Conservation (phyloP, 2,888 invertebrate species). For the Vannuccia rotundouncinata region DNA sequence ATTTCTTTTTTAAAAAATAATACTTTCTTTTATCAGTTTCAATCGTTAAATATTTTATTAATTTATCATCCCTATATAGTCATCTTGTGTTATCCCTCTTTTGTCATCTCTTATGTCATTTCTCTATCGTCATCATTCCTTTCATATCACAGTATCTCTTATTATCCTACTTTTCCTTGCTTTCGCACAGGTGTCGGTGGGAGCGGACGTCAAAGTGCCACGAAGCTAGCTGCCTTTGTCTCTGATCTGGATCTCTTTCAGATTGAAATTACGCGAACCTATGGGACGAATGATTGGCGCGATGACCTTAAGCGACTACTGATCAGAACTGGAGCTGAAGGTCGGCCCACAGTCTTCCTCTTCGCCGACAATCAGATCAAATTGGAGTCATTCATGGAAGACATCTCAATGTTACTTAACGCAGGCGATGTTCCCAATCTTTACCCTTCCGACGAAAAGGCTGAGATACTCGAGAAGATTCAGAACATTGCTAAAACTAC, state of each 20-base stretch:
- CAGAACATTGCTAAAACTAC: conserved; percentile 33
- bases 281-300: conserved; percentile 53
- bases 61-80: no score
- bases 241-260: conserved; percentile 56
- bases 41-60: no score
- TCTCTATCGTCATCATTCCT: no score
- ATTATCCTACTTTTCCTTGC: no score
- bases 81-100: no score
- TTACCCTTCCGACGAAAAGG: conserved; percentile 56
- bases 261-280: conserved; percentile 56
- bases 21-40: no score
- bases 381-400: conserved; percentile 57
- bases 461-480: conserved; percentile 56
- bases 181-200: conserved; percentile 73
- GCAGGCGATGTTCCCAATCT: conserved; percentile 57
- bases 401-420: conserved; percentile 58
- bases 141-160: no score
- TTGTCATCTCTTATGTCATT: no score
- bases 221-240: conserved; percentile 64
- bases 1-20: no score
- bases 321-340: conserved; percentile 54
- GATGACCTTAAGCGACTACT: conserved; percentile 55
- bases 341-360: conserved; percentile 55
- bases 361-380: conserved; percentile 57
- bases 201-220: conserved; percentile 76